Evolutionary conservation across 2,113 vertebrate genomes (phyloP).

Genomic region (Cettia cetti): DNA sequence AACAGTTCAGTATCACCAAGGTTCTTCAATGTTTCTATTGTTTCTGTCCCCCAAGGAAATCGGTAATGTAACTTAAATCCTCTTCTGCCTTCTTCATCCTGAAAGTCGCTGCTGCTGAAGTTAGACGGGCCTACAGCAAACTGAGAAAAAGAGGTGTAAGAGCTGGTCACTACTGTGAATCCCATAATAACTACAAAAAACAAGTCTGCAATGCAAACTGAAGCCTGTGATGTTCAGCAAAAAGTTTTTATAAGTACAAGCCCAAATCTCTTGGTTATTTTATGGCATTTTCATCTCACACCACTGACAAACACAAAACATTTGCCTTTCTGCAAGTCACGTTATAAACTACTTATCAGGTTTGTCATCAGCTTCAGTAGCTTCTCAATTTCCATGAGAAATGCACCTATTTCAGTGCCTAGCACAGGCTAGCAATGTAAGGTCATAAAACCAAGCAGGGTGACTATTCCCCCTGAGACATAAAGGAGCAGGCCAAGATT

Average conservation of each 20-base stretch:
- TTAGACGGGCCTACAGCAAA: slow-evolving; percentile 87
- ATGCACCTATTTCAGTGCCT: neutral
- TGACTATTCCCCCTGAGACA: neutral
- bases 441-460: neutral
- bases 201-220: neutral
- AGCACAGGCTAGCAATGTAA: neutral
- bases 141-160: slow-evolving; percentile 63
- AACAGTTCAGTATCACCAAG: slow-evolving; percentile 81
- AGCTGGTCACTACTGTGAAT: neutral
- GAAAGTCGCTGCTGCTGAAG: slow-evolving; percentile 83
- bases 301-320: neutral
- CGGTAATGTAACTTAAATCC: slow-evolving; percentile 80
- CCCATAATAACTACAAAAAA: neutral
- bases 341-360: neutral
- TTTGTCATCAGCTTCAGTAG: neutral
- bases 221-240: neutral
- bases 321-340: neutral
- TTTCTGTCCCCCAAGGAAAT: slow-evolving; percentile 91
- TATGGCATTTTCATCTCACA: neutral
- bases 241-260: neutral
- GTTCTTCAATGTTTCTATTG: slow-evolving; percentile 85
- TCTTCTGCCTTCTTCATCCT: slow-evolving; percentile 71
- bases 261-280: neutral
- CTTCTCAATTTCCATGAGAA: neutral
- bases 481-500: neutral